Percentiles rank a stretch among this genome's conserved stretches.
These are phyloP conservation scores for Petrocephalus sullivani DNA, from an alignment of 2,797 vertebrate species.

Conservation along the genomic window DNA sequence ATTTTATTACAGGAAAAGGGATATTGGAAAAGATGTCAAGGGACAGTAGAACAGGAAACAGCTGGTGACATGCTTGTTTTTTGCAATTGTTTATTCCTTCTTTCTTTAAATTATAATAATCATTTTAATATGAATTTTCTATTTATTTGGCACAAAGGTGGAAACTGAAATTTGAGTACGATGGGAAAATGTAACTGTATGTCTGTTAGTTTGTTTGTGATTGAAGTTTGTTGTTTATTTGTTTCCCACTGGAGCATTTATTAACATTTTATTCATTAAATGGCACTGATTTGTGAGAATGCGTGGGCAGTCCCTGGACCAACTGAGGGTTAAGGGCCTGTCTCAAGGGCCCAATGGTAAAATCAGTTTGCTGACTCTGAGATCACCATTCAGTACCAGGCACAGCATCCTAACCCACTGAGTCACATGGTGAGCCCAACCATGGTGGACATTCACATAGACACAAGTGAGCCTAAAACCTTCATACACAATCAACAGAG, in stretches of 20 bases:
- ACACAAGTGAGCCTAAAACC: not conserved
- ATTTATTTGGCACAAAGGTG: not conserved
- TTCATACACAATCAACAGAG: not conserved
- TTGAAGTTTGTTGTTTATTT: not conserved
- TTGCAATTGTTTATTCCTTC: not conserved
- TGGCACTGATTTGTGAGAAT: not conserved
- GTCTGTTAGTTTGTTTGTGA: not conserved
- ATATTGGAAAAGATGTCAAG: not conserved
- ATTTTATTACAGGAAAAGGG: not conserved
- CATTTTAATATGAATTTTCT: not conserved
- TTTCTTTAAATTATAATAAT: not conserved
- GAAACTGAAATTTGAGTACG: not conserved
- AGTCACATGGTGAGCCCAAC: not conserved
- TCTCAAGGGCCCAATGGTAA: not conserved
- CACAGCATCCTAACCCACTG: not conserved
- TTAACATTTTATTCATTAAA: not conserved
- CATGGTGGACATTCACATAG: not conserved
- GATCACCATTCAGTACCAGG: not conserved
- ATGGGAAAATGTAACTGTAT: not conserved
- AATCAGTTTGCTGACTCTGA: not conserved
- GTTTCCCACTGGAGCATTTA: not conserved
- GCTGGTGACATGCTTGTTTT: not conserved
- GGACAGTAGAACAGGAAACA: not conserved
- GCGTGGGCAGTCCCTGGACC: not conserved
- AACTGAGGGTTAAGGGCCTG: not conserved